A percentile compares a stretch with the other conserved stretches of the same genome.
Conservation (phyloP, 2,797 vertebrate genomes). For the Pangasius mekongensis region DNA sequence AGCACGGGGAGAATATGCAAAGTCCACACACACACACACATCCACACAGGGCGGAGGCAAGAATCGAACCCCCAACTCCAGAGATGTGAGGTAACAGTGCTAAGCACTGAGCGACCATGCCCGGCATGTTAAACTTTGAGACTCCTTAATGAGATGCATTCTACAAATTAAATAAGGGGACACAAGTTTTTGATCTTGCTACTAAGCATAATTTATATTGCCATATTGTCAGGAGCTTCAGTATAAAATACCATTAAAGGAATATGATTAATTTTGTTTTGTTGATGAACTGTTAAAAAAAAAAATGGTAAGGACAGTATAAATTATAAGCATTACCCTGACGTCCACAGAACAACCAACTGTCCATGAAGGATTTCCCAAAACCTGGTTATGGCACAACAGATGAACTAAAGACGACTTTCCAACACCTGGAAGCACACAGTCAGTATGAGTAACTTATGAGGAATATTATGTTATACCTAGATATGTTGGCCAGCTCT, state of each 20-base stretch:
- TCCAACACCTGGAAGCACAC: constrained; percentile 84
- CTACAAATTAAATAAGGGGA: not conserved
- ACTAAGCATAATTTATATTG: not conserved
- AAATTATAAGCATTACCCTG: constrained; percentile 77
- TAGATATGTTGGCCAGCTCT: not conserved
- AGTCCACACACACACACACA: too few species aligned
- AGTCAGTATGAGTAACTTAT: not conserved
- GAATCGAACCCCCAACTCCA: too few species aligned
- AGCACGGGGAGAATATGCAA: too few species aligned
- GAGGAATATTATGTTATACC: not conserved
- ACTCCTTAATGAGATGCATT: not conserved
- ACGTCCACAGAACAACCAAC: constrained; percentile 98
- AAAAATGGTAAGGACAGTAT: not conserved
- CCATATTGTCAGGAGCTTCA: not conserved
- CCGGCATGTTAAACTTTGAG: not conserved
- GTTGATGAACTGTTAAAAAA: not conserved
- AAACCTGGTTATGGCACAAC: constrained; percentile 92
- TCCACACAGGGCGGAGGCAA: too few species aligned
- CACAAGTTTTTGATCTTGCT: not conserved
- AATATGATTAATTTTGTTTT: not conserved
- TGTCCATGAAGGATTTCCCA: constrained; percentile 98
- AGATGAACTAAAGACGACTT: constrained; percentile 96
- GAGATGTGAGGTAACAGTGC: too few species aligned
- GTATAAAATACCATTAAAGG: not conserved
- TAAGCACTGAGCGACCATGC: too few species aligned